Evolutionary conservation across 2,888 invertebrate species (phyloP), one percentile per base, ranked within the genome.

Genomic region (Eupithecia subfuscata): DNA sequence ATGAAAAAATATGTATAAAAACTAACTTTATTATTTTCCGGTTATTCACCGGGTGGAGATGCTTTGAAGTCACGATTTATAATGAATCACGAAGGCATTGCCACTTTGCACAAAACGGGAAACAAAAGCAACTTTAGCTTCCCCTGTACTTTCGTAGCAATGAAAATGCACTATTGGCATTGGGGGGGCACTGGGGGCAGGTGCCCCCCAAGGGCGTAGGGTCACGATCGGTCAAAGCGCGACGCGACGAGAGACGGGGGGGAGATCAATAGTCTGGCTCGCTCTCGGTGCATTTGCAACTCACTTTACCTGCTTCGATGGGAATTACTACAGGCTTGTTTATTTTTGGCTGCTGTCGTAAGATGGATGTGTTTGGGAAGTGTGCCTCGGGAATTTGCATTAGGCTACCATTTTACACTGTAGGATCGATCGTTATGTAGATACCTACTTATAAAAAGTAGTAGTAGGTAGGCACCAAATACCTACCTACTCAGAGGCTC

Each of bases 211-310:
- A 89, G 88, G 88, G 87, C 88, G 86, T 81, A 87, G 91, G 94
- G 92, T 95, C 92, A 95, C 83, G 90, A 86, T 89, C 91, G 94
- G 95, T 95, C 95, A 95, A 81, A 87, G 87, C 84, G 85, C 89
- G 94, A 84, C 94, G 93, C 92, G 93, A 91, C 92, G 65, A 88
- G 85, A 85, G 93, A 92, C 93, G 88, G 86, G 85, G 30, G 81
- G 82, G 83, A 84, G 92, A 94, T 94, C 93, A 91, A 94, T 93
- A 92, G 85, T 83, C 84, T 75, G 85, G 82, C 82, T 85, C 79
- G 82, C 86, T 86, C 79, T 75, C 84, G 84, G 65, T 63, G 68
- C 68, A 68, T 68, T 68, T 68, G 68, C 68, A 82, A 82, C 80
- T 75, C 78, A 74, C 22, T 71, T 82, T 83, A 85, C 82, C 82